Evolutionary conservation across 1,140 invertebrate species (phyloP).

Genomic region (Rhopalosiphum maidis): DNA sequence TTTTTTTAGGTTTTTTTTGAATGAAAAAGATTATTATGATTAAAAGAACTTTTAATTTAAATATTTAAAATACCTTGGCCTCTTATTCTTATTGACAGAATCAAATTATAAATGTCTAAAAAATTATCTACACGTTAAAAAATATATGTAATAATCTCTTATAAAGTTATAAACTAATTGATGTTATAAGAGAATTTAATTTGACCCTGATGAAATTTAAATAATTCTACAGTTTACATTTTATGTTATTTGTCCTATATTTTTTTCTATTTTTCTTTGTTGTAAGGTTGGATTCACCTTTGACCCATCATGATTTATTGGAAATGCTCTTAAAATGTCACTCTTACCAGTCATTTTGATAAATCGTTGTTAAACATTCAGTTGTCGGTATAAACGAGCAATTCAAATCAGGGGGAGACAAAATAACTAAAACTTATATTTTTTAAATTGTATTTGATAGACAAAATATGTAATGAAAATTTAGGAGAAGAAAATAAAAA

Average conservation of each 20-base stretch:
- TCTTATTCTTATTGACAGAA: neutral
- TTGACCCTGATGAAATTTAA: neutral
- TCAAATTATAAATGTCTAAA: neutral
- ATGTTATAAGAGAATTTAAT: neutral
- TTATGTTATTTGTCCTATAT: neutral
- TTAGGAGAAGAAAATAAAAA: neutral
- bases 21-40: neutral
- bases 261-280: neutral
- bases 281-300: neutral
- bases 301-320: neutral
- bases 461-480: neutral
- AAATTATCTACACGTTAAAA: neutral
- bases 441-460: neutral
- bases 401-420: neutral
- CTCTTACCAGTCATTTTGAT: neutral
- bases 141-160: neutral
- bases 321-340: slow-evolving; percentile 22
- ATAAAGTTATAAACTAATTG: neutral
- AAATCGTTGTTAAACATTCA: neutral
- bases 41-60: neutral
- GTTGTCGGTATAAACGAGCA: neutral
- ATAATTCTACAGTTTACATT: neutral
- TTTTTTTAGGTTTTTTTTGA: neutral
- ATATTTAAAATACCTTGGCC: neutral
- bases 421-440: neutral